Evolutionary conservation across 2,113 vertebrate genomes (phyloP).

Genomic region (Nothoprocta perdicaria): DNA sequence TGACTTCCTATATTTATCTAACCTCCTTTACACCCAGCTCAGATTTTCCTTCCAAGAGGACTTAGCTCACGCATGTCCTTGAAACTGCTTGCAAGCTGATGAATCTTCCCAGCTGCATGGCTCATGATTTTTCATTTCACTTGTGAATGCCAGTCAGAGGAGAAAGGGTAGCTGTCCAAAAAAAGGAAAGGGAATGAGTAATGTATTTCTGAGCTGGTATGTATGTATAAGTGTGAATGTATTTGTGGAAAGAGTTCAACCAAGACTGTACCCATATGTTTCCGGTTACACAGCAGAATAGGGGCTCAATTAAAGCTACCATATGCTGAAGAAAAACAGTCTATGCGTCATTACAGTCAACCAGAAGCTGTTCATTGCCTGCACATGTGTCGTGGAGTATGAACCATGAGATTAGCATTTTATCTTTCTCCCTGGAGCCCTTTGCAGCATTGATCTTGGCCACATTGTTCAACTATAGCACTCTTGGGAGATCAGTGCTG

Average conservation of each 20-base stretch:
- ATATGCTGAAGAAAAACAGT: neutral
- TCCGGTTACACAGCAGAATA: neutral
- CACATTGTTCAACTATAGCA: neutral
- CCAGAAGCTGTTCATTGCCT: neutral
- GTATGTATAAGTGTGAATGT: neutral
- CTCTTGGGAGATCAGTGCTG: neutral
- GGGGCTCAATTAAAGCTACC: neutral
- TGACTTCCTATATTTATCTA: conserved; percentile 57
- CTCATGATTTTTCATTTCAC: neutral
- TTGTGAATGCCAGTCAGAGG: neutral
- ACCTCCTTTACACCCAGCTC: neutral
- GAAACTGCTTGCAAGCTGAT: neutral
- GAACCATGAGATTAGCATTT: neutral
- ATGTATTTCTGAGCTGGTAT: neutral
- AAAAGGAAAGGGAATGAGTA: conserved; percentile 29
- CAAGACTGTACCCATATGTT: neutral
- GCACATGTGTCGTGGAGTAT: neutral
- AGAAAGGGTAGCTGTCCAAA: neutral
- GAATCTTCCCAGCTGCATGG: neutral
- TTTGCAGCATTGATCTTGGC: neutral
- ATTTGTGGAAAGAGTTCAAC: neutral
- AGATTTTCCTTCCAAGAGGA: conserved; percentile 23
- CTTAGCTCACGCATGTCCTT: conserved; percentile 2
- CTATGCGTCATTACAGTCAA: neutral
- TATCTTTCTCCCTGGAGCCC: neutral